Base-by-base conservation (phyloP, 2,888 invertebrate genomes). In the Pollenia griseotomentosa region DNA sequence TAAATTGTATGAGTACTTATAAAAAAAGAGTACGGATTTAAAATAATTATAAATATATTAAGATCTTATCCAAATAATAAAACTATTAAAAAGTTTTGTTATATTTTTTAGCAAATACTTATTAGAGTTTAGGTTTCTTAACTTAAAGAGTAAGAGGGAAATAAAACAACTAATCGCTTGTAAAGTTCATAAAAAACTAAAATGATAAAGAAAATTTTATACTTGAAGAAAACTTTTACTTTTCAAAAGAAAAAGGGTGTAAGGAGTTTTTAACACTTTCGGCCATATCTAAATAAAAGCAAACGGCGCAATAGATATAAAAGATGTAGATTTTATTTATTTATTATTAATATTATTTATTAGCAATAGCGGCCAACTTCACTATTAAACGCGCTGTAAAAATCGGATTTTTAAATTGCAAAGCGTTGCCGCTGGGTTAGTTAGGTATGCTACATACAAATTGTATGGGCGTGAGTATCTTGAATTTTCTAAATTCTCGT, bases 21-120 rank as follows among this genome's bases (percentile, higher is more conserved):
- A 51, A 51, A 75, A 42, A 3, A 51, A 51, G 65, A 66, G 6
- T 77, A 46, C n/a, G n/a, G 44, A 66, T 44, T 66, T 55, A 23
- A 68, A 66, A 57, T 78, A 68, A 68, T 57, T 55, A 78, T 19
- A 65, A 53, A 51, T 19, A 53, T 59, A 61, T 61, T 51, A 61
- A 51, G 61, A 33, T 74, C 12, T 51, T 61, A 40, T 12, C 19
- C 61, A 61, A 61, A 61, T 61, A 74, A 74, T 48, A 51, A 51
- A 46, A 57, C 11, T 11, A 70, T 55, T 10, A 40, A 53, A 33
- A 16, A 1, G 33, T 33, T 33, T 33, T 33, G 33, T 6, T 33
- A 6, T 16, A 0, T 68, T 16, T 68, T 3, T 48, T 11, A 11
- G n/a, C 6, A 53, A 59, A 57, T 55, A 14, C 55, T 19, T 10